Percentiles rank a stretch among this genome's conserved stretches.
phyloP scores from a whole-genome alignment of 2,888 invertebrate species.

The Uropetala carovei region DNA sequence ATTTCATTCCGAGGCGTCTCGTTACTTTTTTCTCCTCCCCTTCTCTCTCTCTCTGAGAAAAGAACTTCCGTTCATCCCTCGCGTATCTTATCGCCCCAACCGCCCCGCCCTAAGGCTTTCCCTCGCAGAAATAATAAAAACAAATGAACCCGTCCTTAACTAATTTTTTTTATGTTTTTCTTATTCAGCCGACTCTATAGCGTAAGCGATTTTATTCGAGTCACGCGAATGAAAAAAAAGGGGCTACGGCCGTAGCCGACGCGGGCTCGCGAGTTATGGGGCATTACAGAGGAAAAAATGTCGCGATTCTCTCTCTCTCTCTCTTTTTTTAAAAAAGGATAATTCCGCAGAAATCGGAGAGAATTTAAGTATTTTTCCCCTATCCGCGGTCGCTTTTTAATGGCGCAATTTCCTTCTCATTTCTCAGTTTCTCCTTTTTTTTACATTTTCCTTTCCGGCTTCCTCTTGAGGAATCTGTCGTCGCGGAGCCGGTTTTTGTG shows the following conservation, averaged over 20 bases:
- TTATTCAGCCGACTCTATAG: too few relatives aligned
- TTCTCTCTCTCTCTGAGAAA: neutral
- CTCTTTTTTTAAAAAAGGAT: too few relatives aligned
- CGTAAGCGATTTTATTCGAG: too few relatives aligned
- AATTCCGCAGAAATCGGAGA: neutral
- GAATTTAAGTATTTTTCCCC: neutral
- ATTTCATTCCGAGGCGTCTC: too few relatives aligned
- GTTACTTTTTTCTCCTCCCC: neutral
- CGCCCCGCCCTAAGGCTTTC: neutral
- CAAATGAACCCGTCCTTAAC: too few relatives aligned
- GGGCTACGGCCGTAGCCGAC: too few relatives aligned
- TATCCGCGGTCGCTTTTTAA: slow-evolving; percentile 11
- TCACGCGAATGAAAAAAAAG: too few relatives aligned
- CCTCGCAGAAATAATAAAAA: neutral
- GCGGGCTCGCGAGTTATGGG: too few relatives aligned
- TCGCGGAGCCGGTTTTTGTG: neutral
- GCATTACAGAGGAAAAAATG: too few relatives aligned
- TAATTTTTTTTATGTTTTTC: too few relatives aligned
- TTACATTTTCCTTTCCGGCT: neutral
- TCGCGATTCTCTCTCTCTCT: too few relatives aligned
- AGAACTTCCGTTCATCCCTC: neutral
- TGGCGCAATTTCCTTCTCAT: neutral
- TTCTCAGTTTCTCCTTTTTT: neutral
- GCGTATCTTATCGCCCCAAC: neutral
- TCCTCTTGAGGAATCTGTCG: slow-evolving; percentile 47